Evolutionary conservation across 2,113 vertebrate genomes (phyloP), one percentile per base, ranked within the genome.

Genomic region (Diadophis punctatus): DNA sequence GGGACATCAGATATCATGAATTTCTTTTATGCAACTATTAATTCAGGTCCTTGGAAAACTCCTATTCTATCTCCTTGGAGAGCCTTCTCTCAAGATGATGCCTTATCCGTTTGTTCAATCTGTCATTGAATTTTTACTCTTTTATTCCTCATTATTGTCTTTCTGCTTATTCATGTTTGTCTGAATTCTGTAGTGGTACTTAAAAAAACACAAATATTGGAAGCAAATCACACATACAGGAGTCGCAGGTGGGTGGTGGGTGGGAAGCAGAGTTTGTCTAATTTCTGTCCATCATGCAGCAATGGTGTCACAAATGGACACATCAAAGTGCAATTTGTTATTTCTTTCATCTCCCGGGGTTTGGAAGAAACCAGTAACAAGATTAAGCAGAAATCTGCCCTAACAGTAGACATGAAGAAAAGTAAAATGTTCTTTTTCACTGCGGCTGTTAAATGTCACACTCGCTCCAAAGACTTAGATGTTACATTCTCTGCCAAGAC

Each of bases 81-180:
- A 74, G 14, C 0, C 63, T 34, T 18, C 0, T 34, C n/a, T 74
- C 30, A 4, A 74, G 0, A 0, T 18, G n/a, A 18, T 16, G 14
- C 5, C 30, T 68, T n/a, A n/a, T 30, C 60, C 1, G 6, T 74
- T 74, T 34, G 14, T 74, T 74, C 63, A 74, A 18, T 74, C n/a
- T 1, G 1, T 18, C 63, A 18, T 8, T 74, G 63, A 74, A 74
- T 74, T 74, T 74, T 34, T 74, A 34, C 12, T 74, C n/a, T 74
- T 12, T 68, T 18, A 12, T 74, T 74, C 63, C n/a, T 74, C 63
- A 0, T 74, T 34, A 18, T 74, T 74, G 2, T 74, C 63, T 68
- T 68, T 68, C 30, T 68, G 30, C 63, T 34, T 68, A 34, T 68
- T 68, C 30, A 16, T 6, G 5, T 74, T 74, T 8, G 1, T 74